A percentile compares a stretch with the other conserved stretches of the same genome.
These are phyloP conservation scores for Yponomeuta sedellus DNA, from an alignment of 2,888 invertebrate genomes.

Conservation along the genomic window DNA sequence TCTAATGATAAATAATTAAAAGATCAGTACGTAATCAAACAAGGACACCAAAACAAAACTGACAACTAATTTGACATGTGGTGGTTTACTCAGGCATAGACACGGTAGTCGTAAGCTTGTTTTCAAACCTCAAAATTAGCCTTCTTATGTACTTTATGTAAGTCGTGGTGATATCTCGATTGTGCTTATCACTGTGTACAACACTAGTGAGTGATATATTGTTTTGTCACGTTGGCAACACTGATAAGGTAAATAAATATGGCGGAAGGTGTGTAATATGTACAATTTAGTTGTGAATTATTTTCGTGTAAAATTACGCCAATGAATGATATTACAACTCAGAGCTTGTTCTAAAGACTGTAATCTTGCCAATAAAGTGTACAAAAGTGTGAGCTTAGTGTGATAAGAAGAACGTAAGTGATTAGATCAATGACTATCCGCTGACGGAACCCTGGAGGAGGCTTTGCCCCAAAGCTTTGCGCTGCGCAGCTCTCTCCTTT, in stretches of 20 bases:
- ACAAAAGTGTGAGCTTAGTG: neutral
- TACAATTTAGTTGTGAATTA: constrained; percentile 15
- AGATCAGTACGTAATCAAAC: constrained; percentile 12
- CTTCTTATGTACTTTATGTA: neutral
- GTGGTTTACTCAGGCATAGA: neutral
- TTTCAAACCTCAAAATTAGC: neutral
- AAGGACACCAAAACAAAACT: constrained; percentile 26
- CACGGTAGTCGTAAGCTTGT: neutral
- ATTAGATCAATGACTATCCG: constrained; percentile 64
- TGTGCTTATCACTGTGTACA: neutral
- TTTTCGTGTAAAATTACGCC: neutral
- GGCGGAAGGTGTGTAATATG: constrained; percentile 46
- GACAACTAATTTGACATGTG: neutral
- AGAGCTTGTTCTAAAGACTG: neutral
- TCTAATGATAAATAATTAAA: constrained; percentile 6
- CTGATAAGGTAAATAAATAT: constrained; percentile 66
- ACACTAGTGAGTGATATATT: neutral
- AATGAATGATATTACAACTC: neutral
- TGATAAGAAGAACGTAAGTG: constrained; percentile 30
- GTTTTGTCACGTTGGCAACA: constrained; percentile 29
- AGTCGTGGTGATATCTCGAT: neutral
- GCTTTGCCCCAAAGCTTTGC: constrained; percentile 42
- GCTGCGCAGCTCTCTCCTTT: constrained; percentile 47
- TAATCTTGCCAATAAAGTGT: constrained; percentile 16
- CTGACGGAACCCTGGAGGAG: constrained; percentile 51